Base-by-base conservation (phyloP, 1,140 invertebrate species). In the Bradysia coprophila region DNA sequence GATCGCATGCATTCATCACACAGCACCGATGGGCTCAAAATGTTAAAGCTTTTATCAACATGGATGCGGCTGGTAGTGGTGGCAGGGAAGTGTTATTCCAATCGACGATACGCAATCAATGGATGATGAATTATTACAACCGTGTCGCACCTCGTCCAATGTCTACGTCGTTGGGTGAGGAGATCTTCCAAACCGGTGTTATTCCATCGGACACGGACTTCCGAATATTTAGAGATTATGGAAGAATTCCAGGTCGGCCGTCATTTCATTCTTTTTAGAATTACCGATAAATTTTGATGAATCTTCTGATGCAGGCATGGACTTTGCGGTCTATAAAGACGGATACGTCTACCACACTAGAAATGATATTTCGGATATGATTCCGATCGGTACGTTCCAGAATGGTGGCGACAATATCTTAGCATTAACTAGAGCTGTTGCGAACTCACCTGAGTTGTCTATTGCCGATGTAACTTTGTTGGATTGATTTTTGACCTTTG, bases 151-250 rank as follows among this genome's bases (percentile, higher is more conserved):
- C 64, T 1, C 64, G 73, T 57, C 79, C 84, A 3, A 73, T 67
- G 59, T 78, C 69, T 1, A 69, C 71, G 43, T 66, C 72, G 15
- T 50, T 75, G 5, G 82, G 71, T 0, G 81, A 90, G 59, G 81
- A 88, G 60, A 60, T 90, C 3, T 90, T 85, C 61, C 69, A 78
- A 43, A 66, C 63, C 34, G 78, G 78, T 2, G 44, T 82, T 0
- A 71, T 86, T 46, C 81, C 80, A 2, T 80, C 77, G 1, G 81
- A 86, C 54, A 85, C 81, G 0, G 82, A 87, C 61, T 86, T 78
- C 56, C 60, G 80, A 49, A 75, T 89, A 45, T 89, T 83, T 56
- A 61, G 76, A 40, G 71, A 80, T 52, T 74, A 69, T 54, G 73
- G 72, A 1, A 47, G 67, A 3, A 57, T 74, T 24, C 57, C 64